phyloP scores from a whole-genome alignment of 2,888 invertebrate genomes.

The Epinotia nisella region DNA sequence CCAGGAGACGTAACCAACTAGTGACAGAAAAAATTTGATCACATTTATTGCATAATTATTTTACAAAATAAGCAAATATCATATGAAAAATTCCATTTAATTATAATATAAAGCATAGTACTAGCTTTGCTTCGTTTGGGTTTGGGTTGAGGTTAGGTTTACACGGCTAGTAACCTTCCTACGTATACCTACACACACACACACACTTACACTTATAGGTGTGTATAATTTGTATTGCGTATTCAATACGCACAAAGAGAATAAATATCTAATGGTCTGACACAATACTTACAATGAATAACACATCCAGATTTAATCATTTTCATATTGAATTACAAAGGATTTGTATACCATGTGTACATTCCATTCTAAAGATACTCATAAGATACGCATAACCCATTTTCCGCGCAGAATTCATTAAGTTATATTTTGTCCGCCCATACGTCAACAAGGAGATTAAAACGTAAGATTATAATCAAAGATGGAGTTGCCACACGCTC shows the following conservation, averaged over 20 bases:
- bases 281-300: not conserved
- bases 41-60: too few relatives aligned
- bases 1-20: too few relatives aligned
- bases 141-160: too few relatives aligned
- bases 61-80: too few relatives aligned
- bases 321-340: slow-evolving; percentile 4
- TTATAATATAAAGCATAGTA: too few relatives aligned
- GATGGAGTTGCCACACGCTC: slow-evolving; percentile 4
- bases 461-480: slow-evolving; percentile 10
- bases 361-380: not conserved
- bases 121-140: too few relatives aligned
- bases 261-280: not conserved
- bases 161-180: too few relatives aligned
- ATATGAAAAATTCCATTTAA: too few relatives aligned
- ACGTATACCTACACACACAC: too few relatives aligned
- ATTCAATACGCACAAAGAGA: not conserved
- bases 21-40: too few relatives aligned
- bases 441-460: slow-evolving; percentile 21
- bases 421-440: slow-evolving; percentile 9
- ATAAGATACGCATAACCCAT: slow-evolving; percentile 3
- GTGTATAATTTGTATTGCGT: not conserved
- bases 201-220: too few relatives aligned
- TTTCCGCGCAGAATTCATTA: slow-evolving; percentile 22
- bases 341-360: not conserved
- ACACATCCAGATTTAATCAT: not conserved